Conservation (phyloP, 2,888 invertebrate genomes). For the Pantelozetes paolii region DNA sequence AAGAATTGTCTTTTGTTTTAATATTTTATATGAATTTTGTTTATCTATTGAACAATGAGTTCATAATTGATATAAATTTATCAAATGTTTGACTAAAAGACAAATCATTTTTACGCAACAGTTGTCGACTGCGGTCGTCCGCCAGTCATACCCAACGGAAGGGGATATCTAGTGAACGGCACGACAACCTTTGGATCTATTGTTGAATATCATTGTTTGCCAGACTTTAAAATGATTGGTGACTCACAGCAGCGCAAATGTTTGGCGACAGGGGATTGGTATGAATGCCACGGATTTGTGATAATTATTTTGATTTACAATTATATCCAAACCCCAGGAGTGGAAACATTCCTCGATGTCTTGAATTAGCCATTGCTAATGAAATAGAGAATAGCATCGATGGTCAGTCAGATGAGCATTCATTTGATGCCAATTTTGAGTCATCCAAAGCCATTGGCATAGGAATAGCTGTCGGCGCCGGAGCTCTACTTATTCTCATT, state of each 20-base stretch:
- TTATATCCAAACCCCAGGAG: slow-evolving; percentile 28
- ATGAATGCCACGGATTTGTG: not conserved
- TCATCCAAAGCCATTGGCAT: slow-evolving; percentile 48
- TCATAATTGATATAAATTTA: too few relatives aligned
- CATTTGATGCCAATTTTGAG: slow-evolving; percentile 39
- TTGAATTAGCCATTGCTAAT: slow-evolving; percentile 40
- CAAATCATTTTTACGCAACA: slow-evolving; percentile 53
- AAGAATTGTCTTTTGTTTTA: not conserved
- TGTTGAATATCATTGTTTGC: slow-evolving; percentile 83
- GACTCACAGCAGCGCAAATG: slow-evolving; percentile 45
- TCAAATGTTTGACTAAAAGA: too few relatives aligned
- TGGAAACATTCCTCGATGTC: slow-evolving; percentile 42
- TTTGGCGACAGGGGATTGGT: slow-evolving; percentile 44
- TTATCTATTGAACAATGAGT: not conserved
- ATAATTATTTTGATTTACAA: slow-evolving; percentile 10
- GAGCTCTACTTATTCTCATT: slow-evolving; percentile 71
- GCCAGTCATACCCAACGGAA: slow-evolving; percentile 69
- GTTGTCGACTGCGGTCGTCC: slow-evolving; percentile 81
- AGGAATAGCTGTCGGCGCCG: slow-evolving; percentile 72
- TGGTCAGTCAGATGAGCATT: slow-evolving; percentile 33
- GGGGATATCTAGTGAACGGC: slow-evolving; percentile 77
- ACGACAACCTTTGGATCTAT: slow-evolving; percentile 76
- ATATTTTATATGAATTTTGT: not conserved
- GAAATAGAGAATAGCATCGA: slow-evolving; percentile 41
- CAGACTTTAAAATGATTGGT: slow-evolving; percentile 63